Evolutionary conservation across 2,888 invertebrate genomes (phyloP), one percentile per base, ranked within the genome.

Genomic region (Brachyptera putata): DNA sequence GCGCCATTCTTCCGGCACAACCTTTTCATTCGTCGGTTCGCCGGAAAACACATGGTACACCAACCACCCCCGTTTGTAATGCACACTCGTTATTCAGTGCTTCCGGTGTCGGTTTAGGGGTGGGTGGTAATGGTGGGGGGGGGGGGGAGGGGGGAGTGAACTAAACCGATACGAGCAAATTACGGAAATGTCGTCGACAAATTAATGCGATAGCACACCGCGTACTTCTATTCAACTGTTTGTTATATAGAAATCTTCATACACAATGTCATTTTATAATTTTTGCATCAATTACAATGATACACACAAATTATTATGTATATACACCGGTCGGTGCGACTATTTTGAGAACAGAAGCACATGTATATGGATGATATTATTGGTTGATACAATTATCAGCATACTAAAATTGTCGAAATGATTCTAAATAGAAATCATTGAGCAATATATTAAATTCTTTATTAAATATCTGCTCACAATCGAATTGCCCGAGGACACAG

Each of bases 21-120:
- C 50, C 56, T 60, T 60, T 60, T 56, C 60, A 60, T 34, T 56
- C 60, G 56, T 34, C 55, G 7, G 16, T 11, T n/a, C 22, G 48
- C 60, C 60, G 60, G 60, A 60, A 59, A 59, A 60, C 60, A 60
- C 60, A 60, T 60, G 60, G 41, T 16, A n/a, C 26, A 34, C 30
- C 50, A 14, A 26, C 50, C 34, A 1, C 50, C 34, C 30, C 26
- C 50, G 48, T 9, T 5, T 24, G 9, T 22, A 13, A n/a, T n/a
- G n/a, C n/a, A n/a, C 7, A 50, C 34, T 50, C 21, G 50, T 50
- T 30, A 34, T 34, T 50, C 26, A 50, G 26, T 30, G 30, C 34
- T 30, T 50, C 50, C 50, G 50, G 21, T 24, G 7, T n/a, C 9
- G 18, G 22, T 24, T n/a, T 7, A 46, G 30, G 26, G 30, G 11